Percentiles rank a stretch among this genome's conserved stretches.
Conservation (phyloP, 2,888 invertebrate species). For the Lepidonotus clava region DNA sequence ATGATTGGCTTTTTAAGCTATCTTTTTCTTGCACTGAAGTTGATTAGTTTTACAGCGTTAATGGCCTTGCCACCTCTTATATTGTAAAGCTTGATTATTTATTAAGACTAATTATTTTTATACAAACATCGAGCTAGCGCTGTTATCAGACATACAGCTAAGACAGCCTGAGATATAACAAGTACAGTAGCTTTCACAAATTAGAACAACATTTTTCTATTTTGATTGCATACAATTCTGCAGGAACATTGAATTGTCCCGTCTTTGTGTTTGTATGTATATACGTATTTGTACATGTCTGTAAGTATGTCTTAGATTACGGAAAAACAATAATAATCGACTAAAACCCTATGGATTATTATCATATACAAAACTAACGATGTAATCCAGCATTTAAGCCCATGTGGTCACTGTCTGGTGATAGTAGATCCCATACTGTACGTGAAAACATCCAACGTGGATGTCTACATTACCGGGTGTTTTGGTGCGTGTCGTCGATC, state of each 20-base stretch:
- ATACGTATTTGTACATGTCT: background rate
- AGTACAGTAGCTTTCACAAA: slow-evolving; percentile 35
- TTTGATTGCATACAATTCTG: slow-evolving; percentile 32
- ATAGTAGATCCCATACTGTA: too few relatives aligned
- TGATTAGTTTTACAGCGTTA: slow-evolving; percentile 22
- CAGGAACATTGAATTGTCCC: slow-evolving; percentile 2
- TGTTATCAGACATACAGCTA: background rate
- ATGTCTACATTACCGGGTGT: background rate
- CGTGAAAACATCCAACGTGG: too few relatives aligned
- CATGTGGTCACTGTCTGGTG: too few relatives aligned
- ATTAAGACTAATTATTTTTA: slow-evolving; percentile 44
- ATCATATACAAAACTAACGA: too few relatives aligned
- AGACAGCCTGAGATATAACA: background rate
- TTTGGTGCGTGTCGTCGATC: background rate
- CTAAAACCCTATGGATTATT: too few relatives aligned
- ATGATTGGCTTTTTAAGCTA: background rate
- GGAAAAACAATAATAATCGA: too few relatives aligned
- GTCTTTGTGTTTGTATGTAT: background rate
- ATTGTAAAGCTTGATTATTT: slow-evolving; percentile 37
- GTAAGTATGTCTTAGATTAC: background rate
- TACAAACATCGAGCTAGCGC: slow-evolving; percentile 6
- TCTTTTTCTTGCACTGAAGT: slow-evolving; percentile 12
- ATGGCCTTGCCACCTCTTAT: background rate
- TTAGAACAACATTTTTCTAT: slow-evolving; percentile 47
- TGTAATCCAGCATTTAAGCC: too few relatives aligned